These are phyloP conservation scores for Thalassarche chlororhynchos DNA, from an alignment of 2,113 vertebrate genomes.

Conservation along the genomic window DNA sequence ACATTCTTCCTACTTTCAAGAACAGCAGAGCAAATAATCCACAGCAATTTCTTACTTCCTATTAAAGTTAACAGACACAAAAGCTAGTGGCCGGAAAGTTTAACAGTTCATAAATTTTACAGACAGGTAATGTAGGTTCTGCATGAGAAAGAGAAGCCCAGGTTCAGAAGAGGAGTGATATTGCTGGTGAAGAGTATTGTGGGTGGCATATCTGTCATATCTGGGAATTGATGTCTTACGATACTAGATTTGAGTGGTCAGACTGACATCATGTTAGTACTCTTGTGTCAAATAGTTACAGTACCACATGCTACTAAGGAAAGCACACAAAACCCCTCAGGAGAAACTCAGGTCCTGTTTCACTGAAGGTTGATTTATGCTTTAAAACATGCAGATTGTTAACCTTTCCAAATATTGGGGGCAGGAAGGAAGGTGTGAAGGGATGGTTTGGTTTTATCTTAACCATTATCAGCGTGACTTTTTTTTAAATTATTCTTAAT, in stretches of 20 bases:
- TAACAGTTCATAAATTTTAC: background rate
- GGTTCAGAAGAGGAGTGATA: background rate
- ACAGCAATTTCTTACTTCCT: background rate
- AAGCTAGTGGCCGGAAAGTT: background rate
- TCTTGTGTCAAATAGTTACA: background rate
- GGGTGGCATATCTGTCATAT: background rate
- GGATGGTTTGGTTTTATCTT: background rate
- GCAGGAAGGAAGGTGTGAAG: background rate
- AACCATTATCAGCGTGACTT: fast-evolving
- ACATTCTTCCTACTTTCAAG: background rate
- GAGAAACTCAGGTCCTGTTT: background rate
- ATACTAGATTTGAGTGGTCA: background rate
- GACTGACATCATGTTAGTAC: background rate
- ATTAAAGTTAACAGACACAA: background rate
- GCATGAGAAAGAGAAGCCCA: background rate
- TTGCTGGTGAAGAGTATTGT: background rate
- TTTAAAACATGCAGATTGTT: background rate
- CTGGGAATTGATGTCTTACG: background rate
- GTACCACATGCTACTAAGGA: background rate
- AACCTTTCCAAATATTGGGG: background rate
- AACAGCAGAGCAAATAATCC: background rate
- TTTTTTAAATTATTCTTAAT: background rate
- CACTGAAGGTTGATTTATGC: background rate
- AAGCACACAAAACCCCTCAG: background rate
- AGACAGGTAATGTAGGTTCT: background rate